A percentile compares a stretch with the other conserved stretches of the same genome.
phyloP scores from a whole-genome alignment of 2,888 invertebrate species.

The Latrodectus hesperus region DNA sequence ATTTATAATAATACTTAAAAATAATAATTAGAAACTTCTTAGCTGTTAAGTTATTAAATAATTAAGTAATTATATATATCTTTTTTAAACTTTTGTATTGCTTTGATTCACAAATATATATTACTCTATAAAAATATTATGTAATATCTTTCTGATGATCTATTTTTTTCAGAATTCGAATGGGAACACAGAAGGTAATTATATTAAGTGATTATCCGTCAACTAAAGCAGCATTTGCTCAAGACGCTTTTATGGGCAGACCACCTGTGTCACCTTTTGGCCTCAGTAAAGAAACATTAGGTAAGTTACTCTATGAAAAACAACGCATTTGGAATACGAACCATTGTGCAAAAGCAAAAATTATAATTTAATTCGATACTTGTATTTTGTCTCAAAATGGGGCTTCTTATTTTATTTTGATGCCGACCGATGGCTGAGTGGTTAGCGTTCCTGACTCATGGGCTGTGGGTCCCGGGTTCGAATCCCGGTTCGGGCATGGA shows the following conservation, averaged over 20 bases:
- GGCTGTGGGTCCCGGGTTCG: too few relatives aligned
- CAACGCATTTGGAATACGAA: background rate
- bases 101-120: background rate
- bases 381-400: too few relatives aligned
- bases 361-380: background rate
- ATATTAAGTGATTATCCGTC: slow-evolving; percentile 53
- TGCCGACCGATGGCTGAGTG: too few relatives aligned
- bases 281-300: slow-evolving; percentile 29
- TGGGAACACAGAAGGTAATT: slow-evolving; percentile 42
- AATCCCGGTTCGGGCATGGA: too few relatives aligned
- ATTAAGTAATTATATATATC: too few relatives aligned
- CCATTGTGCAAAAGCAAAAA: background rate
- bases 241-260: slow-evolving; percentile 65
- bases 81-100: too few relatives aligned
- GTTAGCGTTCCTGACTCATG: too few relatives aligned
- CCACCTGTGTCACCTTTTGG: slow-evolving; percentile 47
- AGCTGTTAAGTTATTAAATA: too few relatives aligned
- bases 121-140: background rate
- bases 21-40: too few relatives aligned
- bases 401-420: too few relatives aligned
- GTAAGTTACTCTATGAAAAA: slow-evolving; percentile 9
- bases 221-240: slow-evolving; percentile 43
- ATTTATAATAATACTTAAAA: too few relatives aligned
- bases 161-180: slow-evolving; percentile 21
- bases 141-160: background rate